Conservation (phyloP, 1,140 invertebrate species). For the Orchestia grillus region DNA sequence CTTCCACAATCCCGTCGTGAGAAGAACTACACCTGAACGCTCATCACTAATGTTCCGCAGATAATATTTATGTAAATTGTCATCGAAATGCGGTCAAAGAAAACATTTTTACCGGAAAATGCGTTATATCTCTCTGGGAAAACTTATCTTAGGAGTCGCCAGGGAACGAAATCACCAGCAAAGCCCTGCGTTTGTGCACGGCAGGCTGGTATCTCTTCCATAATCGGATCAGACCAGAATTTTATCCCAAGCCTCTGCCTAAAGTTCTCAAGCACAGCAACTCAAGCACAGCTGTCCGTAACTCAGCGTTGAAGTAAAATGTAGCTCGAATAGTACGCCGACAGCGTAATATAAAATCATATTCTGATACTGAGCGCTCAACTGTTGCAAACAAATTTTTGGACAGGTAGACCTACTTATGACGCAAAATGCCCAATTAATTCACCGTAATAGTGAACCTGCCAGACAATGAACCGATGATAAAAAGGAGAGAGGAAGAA, state of each 20-base stretch:
- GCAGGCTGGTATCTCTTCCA: neutral
- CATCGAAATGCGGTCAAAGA: neutral
- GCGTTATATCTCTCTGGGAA: neutral
- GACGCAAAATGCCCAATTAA: neutral
- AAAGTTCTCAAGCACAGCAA: neutral
- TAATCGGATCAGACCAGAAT: slow-evolving; percentile 5
- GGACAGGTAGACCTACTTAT: neutral
- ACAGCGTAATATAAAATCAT: neutral
- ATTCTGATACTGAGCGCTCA: neutral
- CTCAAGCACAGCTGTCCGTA: neutral
- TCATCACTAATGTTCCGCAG: neutral
- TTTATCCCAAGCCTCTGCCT: neutral
- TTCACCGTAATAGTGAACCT: neutral
- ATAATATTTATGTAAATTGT: neutral
- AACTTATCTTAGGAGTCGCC: neutral
- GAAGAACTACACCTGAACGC: neutral
- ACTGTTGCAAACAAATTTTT: neutral
- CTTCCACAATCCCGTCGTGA: neutral
- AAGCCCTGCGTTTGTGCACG: neutral
- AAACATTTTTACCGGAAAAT: neutral
- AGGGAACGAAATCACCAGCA: neutral
- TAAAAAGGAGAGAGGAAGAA: neutral
- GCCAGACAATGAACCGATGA: neutral
- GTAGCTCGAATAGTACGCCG: neutral
- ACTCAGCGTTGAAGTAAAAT: neutral